Evolutionary conservation across 2,113 vertebrate species (phyloP), one percentile per base, ranked within the genome.

Genomic region (Scomber colias): DNA sequence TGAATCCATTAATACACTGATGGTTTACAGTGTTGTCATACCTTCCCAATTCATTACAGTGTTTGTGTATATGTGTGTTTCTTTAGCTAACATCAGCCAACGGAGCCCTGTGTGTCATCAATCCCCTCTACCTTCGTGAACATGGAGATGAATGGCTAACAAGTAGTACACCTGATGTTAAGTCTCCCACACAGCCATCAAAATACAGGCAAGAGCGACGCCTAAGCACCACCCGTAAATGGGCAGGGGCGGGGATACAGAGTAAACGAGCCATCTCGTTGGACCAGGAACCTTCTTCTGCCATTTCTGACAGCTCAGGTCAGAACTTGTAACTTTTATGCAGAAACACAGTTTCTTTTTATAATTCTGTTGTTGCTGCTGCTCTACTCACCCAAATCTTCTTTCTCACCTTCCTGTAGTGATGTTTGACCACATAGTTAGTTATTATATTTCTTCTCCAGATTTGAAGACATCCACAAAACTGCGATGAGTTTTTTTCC

Each of bases 91-190:
- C 92, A 0, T 87, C 93, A 0, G 84, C 92, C 35, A 94, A 89
- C 0, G 94, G 92, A 2, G 95, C 95, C 0, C 81, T 97, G 30
- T 97, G 94, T 14, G 75, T 97, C 83, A 94, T 97, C 71, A 98
- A 97, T 84, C 96, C 95, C 0, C 95, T 97, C 7, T 97, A 96
- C 82, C 66, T 97, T 12, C 91, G 89, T 8, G 95, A 96, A 9
- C 97, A 97, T 1, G 93, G 95, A 13, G 90, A 94, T 16, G 91
- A 89, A 0, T 95, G 79, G 80, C 62, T 93, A 59, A 84, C 92
- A 19, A 56, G 77, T 5, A 61, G 30, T 55, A 24, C 77, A 0
- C 11, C 71, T 4, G 17, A 45, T 10, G 2, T 3, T 8, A 60
- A 67, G n/a, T 12, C 31, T 13, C 0, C 30, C 68, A 5, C 30